A percentile compares a stretch with the other conserved stretches of the same genome.
Evolutionary conservation across 1,140 invertebrate genomes (phyloP).

Genomic region (Apis laboriosa): DNA sequence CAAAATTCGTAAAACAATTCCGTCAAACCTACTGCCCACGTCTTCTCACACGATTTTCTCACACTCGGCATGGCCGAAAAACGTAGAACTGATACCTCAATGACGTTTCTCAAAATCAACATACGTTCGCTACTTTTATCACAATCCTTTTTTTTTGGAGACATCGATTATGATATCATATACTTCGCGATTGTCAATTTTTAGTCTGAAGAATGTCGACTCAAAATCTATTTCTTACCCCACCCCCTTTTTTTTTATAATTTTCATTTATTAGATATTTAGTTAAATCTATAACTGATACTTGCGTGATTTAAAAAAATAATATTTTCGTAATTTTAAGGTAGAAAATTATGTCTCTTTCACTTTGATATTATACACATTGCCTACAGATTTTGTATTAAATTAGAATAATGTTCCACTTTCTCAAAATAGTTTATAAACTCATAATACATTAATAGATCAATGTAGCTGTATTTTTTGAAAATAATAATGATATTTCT

Average conservation of each 20-base stretch:
- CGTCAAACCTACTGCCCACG: constrained; percentile 41
- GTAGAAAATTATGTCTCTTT: constrained; percentile 12
- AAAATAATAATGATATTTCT: neutral
- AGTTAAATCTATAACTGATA: constrained; percentile 9
- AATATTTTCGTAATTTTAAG: constrained; percentile 33
- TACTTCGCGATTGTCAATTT: constrained; percentile 48
- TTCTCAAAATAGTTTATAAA: constrained; percentile 38
- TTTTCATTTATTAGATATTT: constrained; percentile 56
- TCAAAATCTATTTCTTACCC: constrained; percentile 52
- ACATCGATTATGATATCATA: constrained; percentile 37
- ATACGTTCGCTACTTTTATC: constrained; percentile 6
- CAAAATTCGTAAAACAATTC: neutral
- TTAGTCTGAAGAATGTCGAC: constrained; percentile 51
- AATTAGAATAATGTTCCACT: constrained; percentile 50
- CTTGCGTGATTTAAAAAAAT: constrained; percentile 13
- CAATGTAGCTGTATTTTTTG: neutral
- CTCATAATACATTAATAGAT: constrained; percentile 8
- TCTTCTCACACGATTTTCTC: constrained; percentile 26
- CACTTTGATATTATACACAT: neutral
- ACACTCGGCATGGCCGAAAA: constrained; percentile 21
- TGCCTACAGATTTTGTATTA: constrained; percentile 35
- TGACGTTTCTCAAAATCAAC: constrained; percentile 42
- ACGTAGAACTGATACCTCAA: neutral
- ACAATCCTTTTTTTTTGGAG: constrained; percentile 18
- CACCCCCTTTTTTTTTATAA: constrained; percentile 45